Evolutionary conservation across 2,113 vertebrate species (phyloP).

Genomic region (Pangasianodon gigas): DNA sequence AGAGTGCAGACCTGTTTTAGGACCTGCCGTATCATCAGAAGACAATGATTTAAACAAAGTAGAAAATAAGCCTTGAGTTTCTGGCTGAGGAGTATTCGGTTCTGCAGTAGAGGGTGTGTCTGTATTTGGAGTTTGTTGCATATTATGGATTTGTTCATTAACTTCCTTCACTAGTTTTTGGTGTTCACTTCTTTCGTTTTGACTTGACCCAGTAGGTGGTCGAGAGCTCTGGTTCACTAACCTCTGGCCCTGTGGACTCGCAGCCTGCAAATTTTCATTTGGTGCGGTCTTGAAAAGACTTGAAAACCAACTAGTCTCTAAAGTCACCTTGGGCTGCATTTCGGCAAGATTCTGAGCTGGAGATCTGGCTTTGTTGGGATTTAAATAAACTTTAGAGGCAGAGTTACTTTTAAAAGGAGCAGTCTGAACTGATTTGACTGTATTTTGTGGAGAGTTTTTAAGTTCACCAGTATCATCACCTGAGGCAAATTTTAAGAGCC

Average conservation of each 20-base stretch:
- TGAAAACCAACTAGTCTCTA: constrained; percentile 73
- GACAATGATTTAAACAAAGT: constrained; percentile 67
- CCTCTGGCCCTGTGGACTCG: constrained; percentile 5
- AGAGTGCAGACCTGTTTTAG: constrained; percentile 33
- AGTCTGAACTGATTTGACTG: constrained; percentile 42
- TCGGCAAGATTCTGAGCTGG: constrained; percentile 12
- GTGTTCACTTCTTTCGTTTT: constrained; percentile 50
- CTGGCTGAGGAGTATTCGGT: constrained; percentile 49
- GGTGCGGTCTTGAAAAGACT: constrained; percentile 61
- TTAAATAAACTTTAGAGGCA: constrained; percentile 2
- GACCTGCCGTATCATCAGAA: constrained; percentile 51
- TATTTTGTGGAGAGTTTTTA: constrained; percentile 46
- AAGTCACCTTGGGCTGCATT: constrained; percentile 52
- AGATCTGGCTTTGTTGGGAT: constrained; percentile 19
- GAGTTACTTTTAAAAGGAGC: constrained; percentile 28
- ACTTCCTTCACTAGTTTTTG: constrained; percentile 42
- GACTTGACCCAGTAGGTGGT: constrained; percentile 50
- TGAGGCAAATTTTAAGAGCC: constrained; percentile 70
- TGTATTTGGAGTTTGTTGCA: constrained; percentile 12
- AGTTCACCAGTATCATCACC: constrained; percentile 63
- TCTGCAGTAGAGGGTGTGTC: constrained; percentile 16
- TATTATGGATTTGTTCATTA: constrained; percentile 6
- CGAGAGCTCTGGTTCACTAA: constrained; percentile 20
- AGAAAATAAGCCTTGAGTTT: constrained; percentile 65
- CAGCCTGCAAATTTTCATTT: constrained; percentile 40